Conservation (phyloP, 2,113 vertebrate genomes). For the Megaleporinus macrocephalus region DNA sequence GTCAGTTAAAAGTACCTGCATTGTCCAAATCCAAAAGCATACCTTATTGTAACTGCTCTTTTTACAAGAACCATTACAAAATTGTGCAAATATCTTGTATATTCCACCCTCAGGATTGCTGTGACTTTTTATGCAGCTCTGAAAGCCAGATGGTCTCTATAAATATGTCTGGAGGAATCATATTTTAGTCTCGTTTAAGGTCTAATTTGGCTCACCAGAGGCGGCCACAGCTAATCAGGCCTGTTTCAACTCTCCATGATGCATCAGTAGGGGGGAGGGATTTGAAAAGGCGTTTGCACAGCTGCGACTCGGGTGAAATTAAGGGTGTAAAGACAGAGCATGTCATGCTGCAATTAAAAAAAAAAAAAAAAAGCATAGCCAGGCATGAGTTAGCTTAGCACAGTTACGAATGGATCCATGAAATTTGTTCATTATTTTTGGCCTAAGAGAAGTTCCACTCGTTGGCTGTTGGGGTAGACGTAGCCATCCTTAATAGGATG, state of each 20-base stretch:
- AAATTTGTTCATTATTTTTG: background rate
- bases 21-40: background rate
- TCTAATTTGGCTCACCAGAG: conserved; percentile 20
- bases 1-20: background rate
- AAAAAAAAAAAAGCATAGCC: background rate
- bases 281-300: no score
- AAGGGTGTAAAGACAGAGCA: background rate
- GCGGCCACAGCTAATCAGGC: conserved; percentile 27
- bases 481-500: no score
- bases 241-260: conserved; percentile 12
- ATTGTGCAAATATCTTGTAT: background rate
- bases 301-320: conserved; percentile 14
- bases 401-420: background rate
- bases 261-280: background rate
- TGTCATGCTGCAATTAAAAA: conserved; percentile 19
- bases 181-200: conserved; percentile 31
- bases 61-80: background rate
- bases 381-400: background rate
- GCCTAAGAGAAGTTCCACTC: no score
- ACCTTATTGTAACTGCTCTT: background rate
- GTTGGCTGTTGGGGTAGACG: no score
- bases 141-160: conserved; percentile 39
- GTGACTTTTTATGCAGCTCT: conserved; percentile 9
- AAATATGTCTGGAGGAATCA: conserved; percentile 26
- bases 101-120: background rate